A percentile compares a stretch with the other conserved stretches of the same genome.
phyloP scores from a whole-genome alignment of 30 jellyfish, hydroid and myxozoan genomes.

The Turritopsis dohrnii region DNA sequence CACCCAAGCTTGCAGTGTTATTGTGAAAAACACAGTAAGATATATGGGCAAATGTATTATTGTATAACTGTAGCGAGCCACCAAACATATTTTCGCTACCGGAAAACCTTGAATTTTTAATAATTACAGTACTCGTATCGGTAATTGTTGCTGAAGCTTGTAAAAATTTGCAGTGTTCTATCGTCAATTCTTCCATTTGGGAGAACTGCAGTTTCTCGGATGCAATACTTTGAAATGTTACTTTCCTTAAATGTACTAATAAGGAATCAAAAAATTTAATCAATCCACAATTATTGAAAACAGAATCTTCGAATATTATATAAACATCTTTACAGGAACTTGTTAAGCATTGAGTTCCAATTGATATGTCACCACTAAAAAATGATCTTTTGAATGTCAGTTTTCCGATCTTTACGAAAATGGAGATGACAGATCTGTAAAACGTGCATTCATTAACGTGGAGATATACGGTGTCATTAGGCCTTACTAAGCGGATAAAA shows the following conservation, averaged over 20 bases:
- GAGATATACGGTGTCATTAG: too few species aligned
- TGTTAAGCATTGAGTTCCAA: too few species aligned
- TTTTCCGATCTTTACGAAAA: too few species aligned
- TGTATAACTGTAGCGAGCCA: not conserved
- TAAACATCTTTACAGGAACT: too few species aligned
- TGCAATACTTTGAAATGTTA: not conserved
- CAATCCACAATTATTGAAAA: too few species aligned
- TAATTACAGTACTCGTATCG: not conserved
- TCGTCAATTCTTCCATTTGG: not conserved
- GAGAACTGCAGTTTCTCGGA: not conserved
- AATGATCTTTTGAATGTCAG: too few species aligned
- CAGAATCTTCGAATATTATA: too few species aligned
- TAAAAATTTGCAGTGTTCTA: not conserved
- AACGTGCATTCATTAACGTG: too few species aligned
- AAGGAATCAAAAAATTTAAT: too few species aligned
- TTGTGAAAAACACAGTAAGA: not conserved
- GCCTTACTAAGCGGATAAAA: too few species aligned
- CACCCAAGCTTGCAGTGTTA: not conserved
- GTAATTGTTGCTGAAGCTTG: not conserved
- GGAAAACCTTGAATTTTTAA: not conserved
- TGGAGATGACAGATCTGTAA: too few species aligned
- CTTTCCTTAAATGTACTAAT: not conserved
- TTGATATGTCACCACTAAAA: too few species aligned
- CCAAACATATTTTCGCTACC: not conserved
- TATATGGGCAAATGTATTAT: not conserved